phyloP scores from a whole-genome alignment of 1,140 invertebrate genomes.

The Gonatopus flavifemur region DNA sequence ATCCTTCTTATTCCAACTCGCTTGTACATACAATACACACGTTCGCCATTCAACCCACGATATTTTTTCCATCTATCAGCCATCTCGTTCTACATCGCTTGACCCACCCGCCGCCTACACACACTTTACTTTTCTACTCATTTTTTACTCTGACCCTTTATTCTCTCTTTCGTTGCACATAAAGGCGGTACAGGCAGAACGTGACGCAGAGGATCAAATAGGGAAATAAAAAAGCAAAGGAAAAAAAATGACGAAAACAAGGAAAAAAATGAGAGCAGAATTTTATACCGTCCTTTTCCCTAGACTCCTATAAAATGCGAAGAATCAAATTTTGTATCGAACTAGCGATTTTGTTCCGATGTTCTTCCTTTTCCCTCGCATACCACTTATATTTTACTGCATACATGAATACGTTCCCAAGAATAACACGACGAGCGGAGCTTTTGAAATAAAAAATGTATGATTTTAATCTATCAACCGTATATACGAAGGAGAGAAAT shows the following conservation, averaged over 20 bases:
- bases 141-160: conserved; percentile 21
- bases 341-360: conserved; percentile 1
- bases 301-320: conserved; percentile 19
- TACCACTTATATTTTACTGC: too few species aligned
- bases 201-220: not conserved
- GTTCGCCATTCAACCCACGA: too few species aligned
- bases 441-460: too few species aligned
- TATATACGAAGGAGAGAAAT: too few species aligned
- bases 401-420: too few species aligned
- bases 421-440: too few species aligned
- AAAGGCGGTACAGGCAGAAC: conserved; percentile 5
- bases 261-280: not conserved
- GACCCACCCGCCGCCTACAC: conserved; percentile 22
- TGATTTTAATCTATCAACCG: too few species aligned
- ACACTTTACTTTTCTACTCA: conserved; percentile 19
- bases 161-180: conserved; percentile 13
- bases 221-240: not conserved
- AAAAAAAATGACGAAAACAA: conserved; percentile 3
- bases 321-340: too few species aligned
- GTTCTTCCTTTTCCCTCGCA: too few species aligned
- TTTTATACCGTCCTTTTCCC: conserved; percentile 12
- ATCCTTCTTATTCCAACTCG: too few species aligned
- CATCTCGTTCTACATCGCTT: conserved; percentile 26
- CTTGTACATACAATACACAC: too few species aligned
- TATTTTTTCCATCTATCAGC: conserved; percentile 27